These are phyloP conservation scores for Drosophila sp. DNA, from an alignment of 1,140 invertebrate genomes.

Conservation along the genomic window DNA sequence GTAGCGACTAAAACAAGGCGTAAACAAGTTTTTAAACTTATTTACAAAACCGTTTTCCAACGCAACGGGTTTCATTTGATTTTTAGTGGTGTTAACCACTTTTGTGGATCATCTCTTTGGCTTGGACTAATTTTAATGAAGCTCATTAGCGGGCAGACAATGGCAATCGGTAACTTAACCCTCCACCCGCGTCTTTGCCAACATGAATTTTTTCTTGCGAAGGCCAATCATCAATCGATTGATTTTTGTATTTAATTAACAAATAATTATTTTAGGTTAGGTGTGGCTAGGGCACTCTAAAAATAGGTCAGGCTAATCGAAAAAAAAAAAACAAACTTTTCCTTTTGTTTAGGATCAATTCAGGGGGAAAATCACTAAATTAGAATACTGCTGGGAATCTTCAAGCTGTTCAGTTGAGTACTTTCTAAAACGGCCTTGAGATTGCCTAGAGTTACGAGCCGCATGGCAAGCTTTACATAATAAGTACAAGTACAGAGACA, in stretches of 20 bases:
- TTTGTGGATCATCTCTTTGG: slow-evolving; percentile 44
- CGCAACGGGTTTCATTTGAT: slow-evolving; percentile 42
- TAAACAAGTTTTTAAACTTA: slow-evolving; percentile 71
- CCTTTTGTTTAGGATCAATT: neutral
- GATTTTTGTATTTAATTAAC: slow-evolving; percentile 2
- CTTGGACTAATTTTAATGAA: neutral
- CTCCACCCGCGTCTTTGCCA: neutral
- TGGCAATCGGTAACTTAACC: neutral
- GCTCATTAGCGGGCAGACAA: neutral
- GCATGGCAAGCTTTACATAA: slow-evolving; percentile 63
- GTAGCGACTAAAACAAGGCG: slow-evolving; percentile 28
- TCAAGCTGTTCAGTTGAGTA: slow-evolving; percentile 23
- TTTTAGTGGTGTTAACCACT: slow-evolving; percentile 41
- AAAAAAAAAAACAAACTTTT: no score
- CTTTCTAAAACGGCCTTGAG: slow-evolving; percentile 77
- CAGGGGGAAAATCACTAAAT: slow-evolving; percentile 37
- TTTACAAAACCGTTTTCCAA: slow-evolving; percentile 66
- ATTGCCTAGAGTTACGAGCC: slow-evolving; percentile 47
- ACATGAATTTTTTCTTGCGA: neutral
- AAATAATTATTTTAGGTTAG: neutral
- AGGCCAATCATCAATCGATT: neutral
- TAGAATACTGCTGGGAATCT: neutral
- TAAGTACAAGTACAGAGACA: slow-evolving; percentile 27
- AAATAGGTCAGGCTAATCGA: neutral
- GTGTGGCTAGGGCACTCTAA: neutral